Conservation (phyloP, 2,113 vertebrate genomes). For the Cyanoramphus novaezelandiae region DNA sequence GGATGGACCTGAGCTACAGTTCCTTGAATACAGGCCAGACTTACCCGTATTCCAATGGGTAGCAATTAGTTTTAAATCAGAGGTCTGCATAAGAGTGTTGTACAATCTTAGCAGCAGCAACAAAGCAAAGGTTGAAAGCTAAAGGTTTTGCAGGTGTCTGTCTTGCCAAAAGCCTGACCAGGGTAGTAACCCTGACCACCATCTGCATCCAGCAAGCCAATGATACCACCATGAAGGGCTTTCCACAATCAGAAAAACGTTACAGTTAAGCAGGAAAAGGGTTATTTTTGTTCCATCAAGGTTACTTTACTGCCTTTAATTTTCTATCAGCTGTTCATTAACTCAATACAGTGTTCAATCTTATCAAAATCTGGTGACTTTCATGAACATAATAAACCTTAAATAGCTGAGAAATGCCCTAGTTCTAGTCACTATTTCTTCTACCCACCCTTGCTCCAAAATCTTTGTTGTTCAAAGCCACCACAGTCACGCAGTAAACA, state of each 20-base stretch:
- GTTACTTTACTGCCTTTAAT: neutral
- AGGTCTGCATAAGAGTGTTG: neutral
- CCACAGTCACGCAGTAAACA: neutral
- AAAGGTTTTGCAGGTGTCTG: neutral
- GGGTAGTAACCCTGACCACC: neutral
- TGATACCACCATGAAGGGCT: neutral
- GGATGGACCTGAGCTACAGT: neutral
- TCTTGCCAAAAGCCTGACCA: neutral
- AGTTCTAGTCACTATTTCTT: neutral
- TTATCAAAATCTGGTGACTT: neutral
- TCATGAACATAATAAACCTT: neutral
- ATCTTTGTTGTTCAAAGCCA: neutral
- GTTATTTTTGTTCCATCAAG: neutral
- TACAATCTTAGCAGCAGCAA: neutral
- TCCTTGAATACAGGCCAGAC: neutral
- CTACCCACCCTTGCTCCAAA: neutral
- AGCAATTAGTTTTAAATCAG: neutral
- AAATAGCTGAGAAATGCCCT: neutral
- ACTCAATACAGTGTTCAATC: neutral
- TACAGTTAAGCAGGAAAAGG: neutral
- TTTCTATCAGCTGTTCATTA: neutral
- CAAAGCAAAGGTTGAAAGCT: neutral
- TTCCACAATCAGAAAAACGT: neutral
- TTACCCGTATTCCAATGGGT: neutral
- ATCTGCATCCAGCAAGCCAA: neutral